Base-by-base conservation (phyloP, 2,888 invertebrate genomes). In the Leptopterna dolabrata region DNA sequence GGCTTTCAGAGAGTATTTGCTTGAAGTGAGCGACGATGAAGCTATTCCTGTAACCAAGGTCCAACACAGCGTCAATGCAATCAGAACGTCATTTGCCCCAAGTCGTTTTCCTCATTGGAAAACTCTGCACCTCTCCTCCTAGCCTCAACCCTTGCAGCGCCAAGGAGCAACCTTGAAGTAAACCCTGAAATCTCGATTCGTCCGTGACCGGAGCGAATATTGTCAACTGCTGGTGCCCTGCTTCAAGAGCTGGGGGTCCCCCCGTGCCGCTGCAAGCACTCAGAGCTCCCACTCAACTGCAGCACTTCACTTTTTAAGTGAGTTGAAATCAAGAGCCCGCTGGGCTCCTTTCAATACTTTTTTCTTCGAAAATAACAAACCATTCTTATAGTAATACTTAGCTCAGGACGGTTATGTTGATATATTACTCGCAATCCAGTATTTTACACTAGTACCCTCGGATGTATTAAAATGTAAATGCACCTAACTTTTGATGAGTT, bases 131-230 rank as follows among this genome's bases (percentile, higher is more conserved):
- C 73, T 36, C 16, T 14, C 36, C 41, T 6, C 7, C 16, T n/a
- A n/a, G n/a, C 9, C 71, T 71, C 73, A 78, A 16, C 63, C 63
- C 63, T 63, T 63, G 63, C 63, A 63, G 19, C 63, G 24, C 63
- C 63, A 19, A 78, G 78, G 78, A 45, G 78, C 71, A 85, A 29
- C 85, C 85, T 85, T 85, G 85, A 85, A 73, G 76, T 43, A 85
- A 85, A 85, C 85, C 85, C 76, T 85, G 85, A 85, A 85, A 85
- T 85, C 85, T 76, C 85, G 85, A 85, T 85, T 85, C 45, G 85
- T 85, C 85, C 85, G 85, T 85, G 85, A 85, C 85, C 76, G 85
- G 27, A 73, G 29, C 85, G 83, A 83, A 83, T 83, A 63, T 70
- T 36, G 36, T 55, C 36, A n/a, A 83, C 43, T 47, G 43, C 41